Base-by-base conservation (phyloP, 1,140 invertebrate species). In the Marisa cornuarietis region DNA sequence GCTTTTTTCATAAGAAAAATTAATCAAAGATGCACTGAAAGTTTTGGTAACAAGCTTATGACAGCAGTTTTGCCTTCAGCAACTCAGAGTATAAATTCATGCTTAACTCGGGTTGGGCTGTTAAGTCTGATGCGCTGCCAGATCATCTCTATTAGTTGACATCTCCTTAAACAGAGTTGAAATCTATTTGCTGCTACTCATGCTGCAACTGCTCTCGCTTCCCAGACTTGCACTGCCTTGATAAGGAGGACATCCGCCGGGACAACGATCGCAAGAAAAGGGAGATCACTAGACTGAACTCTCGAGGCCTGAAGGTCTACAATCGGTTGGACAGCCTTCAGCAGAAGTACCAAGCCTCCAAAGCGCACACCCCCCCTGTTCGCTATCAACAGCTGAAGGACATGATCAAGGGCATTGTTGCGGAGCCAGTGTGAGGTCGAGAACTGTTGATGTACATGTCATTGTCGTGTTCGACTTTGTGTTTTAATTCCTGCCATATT, bases 351-450 rank as follows among this genome's bases (percentile, higher is more conserved):
- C 54, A 83, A 52, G 77, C 79, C 4, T 86, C 83, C 26, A 86
- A 86, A 69, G 79, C 79, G 51, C 76, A 81, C 31, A 61, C 82
- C 9, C 76, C 79, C 51, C 80, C 81, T 11, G 76, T 74, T 16
- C 79, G 85, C 51, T 85, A 85, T 49, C 71, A 80, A 5, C 75
- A 82, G 16, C 72, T 86, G 69, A 86, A 86, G 68, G 83, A 83
- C 22, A 86, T 86, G 85, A 86, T 86, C 49, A 85, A 86, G 75
- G 68, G 62, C 3, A 75, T 65, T 24, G 51, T 80, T 3, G 74
- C 75, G 31, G 76, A 80, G 4, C 78, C 78, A 58, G 54, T 75
- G 24, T n/a, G 22, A 31, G n/a, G 71, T 49, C 22, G 42, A 22
- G 20, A 72, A 51, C 14, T 22, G 13, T 72, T 58, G 54, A 58